Conservation (phyloP, 2,888 invertebrate genomes). For the Drosophila demipolita region DNA sequence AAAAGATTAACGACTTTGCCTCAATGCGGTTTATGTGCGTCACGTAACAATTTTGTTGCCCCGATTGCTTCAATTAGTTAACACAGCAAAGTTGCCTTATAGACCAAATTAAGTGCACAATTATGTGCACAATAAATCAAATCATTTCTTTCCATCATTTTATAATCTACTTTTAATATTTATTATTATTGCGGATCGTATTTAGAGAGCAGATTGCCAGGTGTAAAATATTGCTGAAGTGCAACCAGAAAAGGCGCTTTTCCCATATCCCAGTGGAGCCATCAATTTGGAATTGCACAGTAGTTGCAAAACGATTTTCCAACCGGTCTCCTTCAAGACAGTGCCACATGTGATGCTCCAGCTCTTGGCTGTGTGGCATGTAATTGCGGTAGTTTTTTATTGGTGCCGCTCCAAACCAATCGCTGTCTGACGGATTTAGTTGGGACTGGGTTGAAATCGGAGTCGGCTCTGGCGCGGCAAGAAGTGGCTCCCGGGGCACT, state of each 20-base stretch:
- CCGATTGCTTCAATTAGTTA: slow-evolving; percentile 51
- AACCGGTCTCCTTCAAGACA: background rate
- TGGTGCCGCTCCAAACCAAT: slow-evolving; percentile 48
- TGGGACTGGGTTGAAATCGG: slow-evolving; percentile 43
- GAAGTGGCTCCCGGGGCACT: background rate
- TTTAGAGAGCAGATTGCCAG: background rate
- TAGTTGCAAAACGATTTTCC: slow-evolving; percentile 2
- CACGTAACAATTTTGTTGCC: slow-evolving; percentile 57
- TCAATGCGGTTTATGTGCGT: slow-evolving; percentile 49
- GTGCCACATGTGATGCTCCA: background rate
- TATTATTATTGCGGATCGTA: no score
- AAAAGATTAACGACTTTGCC: slow-evolving; percentile 61
- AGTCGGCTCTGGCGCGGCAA: slow-evolving; percentile 24
- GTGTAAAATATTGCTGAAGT: background rate
- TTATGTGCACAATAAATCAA: background rate
- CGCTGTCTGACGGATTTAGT: slow-evolving; percentile 27
- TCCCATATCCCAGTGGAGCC: background rate
- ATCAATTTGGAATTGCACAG: background rate
- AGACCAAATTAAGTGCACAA: slow-evolving; percentile 6
- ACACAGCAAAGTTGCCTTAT: slow-evolving; percentile 21
- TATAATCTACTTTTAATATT: background rate
- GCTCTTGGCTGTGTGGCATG: slow-evolving; percentile 27
- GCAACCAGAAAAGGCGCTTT: background rate
- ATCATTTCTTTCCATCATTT: background rate
- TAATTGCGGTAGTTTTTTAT: slow-evolving; percentile 63